These are phyloP conservation scores for Sebastes minor DNA, from an alignment of 2,797 vertebrate genomes.

Conservation along the genomic window DNA sequence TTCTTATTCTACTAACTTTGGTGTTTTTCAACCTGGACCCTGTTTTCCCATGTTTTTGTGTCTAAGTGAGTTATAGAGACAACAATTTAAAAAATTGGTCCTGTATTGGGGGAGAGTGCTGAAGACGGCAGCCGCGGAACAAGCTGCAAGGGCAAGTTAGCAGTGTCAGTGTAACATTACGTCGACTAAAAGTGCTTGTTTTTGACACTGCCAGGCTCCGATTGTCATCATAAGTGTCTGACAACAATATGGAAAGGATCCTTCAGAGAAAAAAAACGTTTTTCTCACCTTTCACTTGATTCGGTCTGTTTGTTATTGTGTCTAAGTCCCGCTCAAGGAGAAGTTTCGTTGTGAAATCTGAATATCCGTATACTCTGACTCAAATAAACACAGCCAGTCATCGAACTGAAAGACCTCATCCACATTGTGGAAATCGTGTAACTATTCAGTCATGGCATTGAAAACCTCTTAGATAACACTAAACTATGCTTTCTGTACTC, in stretches of 20 bases:
- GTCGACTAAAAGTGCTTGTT: not conserved
- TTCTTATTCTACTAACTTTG: not conserved
- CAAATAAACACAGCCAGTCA: not conserved
- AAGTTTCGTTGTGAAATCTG: not conserved
- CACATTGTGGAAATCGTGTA: not conserved
- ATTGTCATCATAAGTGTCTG: not conserved
- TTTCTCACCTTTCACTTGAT: too few species aligned
- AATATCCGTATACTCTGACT: not conserved
- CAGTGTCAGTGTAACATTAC: too few species aligned
- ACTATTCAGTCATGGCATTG: not conserved
- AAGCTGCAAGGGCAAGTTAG: too few species aligned
- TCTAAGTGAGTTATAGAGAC: not conserved
- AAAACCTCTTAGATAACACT: not conserved
- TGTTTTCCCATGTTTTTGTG: not conserved
- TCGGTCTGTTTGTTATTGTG: too few species aligned
- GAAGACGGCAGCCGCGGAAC: too few species aligned
- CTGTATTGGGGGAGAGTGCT: not conserved
- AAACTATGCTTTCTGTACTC: accelerated
- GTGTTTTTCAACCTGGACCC: not conserved
- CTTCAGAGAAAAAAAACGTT: not conserved
- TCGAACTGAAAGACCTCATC: not conserved
- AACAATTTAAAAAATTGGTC: not conserved
- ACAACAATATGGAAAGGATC: not conserved
- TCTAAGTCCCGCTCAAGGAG: not conserved
- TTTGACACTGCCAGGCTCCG: not conserved